Conservation (phyloP, 2,113 vertebrate genomes). For the Gymnobelideus leadbeateri region DNA sequence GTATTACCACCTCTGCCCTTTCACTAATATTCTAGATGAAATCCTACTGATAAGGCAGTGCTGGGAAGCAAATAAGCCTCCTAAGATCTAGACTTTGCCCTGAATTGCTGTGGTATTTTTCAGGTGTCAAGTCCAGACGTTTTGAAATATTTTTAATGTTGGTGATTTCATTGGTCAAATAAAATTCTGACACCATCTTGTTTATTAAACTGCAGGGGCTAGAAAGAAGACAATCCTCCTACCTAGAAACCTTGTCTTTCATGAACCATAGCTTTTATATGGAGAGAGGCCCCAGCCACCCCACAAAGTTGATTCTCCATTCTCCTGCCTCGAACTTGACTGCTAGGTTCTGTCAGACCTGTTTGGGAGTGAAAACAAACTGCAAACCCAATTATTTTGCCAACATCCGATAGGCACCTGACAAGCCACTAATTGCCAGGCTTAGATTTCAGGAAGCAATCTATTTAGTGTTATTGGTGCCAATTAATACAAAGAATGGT, state of each 20-base stretch:
- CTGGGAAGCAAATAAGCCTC: neutral
- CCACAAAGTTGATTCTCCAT: neutral
- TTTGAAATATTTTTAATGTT: neutral
- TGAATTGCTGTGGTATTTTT: slow-evolving; percentile 14
- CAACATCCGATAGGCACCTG: slow-evolving; percentile 46
- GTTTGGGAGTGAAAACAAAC: slow-evolving; percentile 23
- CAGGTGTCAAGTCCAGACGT: neutral
- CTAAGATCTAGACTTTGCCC: neutral
- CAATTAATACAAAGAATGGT: slow-evolving; percentile 30
- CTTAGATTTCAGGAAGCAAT: slow-evolving; percentile 66
- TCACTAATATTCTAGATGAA: neutral
- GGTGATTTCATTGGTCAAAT: neutral
- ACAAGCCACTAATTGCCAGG: slow-evolving; percentile 57
- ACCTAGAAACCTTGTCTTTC: neutral
- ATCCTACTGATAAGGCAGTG: neutral
- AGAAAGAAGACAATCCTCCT: neutral
- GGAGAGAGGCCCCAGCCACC: neutral
- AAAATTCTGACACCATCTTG: neutral
- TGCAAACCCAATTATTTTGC: slow-evolving; percentile 48
- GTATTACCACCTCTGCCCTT: rapidly evolving
- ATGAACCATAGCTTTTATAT: neutral
- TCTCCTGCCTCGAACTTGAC: neutral
- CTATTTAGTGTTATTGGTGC: slow-evolving; percentile 48
- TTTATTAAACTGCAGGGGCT: neutral
- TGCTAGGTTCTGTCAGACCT: neutral